Evolutionary conservation across 2,113 vertebrate genomes (phyloP), one percentile per base, ranked within the genome.

Genomic region (Nannospalax galili): DNA sequence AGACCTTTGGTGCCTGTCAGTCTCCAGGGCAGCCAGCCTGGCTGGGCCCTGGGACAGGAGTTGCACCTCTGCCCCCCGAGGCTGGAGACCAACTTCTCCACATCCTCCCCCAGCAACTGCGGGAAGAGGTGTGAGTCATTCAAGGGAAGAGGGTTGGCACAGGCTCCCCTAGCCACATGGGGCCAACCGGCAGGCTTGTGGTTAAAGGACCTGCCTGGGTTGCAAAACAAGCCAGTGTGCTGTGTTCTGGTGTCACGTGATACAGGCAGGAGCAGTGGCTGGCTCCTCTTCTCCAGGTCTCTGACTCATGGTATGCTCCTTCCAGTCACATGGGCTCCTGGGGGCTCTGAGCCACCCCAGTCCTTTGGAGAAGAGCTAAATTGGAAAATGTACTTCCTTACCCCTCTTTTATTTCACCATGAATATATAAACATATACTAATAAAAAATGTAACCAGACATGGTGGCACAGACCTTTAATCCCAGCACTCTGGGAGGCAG

Each of bases 141-240:
- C 4, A 32, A 97, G 96, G 93, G 90, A 93, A 97, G 94, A 95
- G 93, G 72, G 40, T 32, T 97, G 97, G 97, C 96, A 95, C 81
- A 78, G 22, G 80, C 84, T 96, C 75, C 91, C 92, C 79, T 60
- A 30, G 22, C 97, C 88, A 0, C 96, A 91, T 45, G 87, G 97
- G 95, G 95, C 96, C 88, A 82, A 96, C 96, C 97, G 97, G 96
- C 95, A 97, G 93, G 93, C 97, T 93, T 97, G 97, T 97, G 97
- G 97, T 97, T 97, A 97, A 95, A 97, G 96, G 96, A 97, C 96
- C 97, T 97, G 97, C 97, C 97, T 93, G 93, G 72, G 93, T 97
- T 97, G 97, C 97, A 97, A 97, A 97, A 97, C 96, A 96, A 94
- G 93, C 97, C 96, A 95, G 96, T 93, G 58, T 90, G 80, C 97